A percentile compares a stretch with the other conserved stretches of the same genome.
Evolutionary conservation across 2,113 vertebrate species (phyloP).

Genomic region (Tyto alba): DNA sequence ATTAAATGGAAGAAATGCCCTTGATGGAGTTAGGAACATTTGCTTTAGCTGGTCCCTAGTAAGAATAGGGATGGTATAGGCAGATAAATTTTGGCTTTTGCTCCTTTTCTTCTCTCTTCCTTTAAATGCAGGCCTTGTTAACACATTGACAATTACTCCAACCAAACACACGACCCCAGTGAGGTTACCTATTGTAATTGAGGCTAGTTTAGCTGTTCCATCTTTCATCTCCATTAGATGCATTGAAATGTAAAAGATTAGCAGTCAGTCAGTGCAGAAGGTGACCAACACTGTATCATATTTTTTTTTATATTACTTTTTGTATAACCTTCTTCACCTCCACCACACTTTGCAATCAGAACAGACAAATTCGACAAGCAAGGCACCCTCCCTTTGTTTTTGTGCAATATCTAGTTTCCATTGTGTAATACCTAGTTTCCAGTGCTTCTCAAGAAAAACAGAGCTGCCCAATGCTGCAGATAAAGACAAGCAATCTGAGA

Average conservation of each 20-base stretch:
- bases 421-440: background rate
- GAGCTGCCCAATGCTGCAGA: background rate
- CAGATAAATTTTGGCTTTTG: background rate
- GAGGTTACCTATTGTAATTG: background rate
- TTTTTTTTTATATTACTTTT: background rate
- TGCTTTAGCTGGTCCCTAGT: background rate
- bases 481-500: background rate
- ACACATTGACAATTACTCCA: background rate
- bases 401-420: background rate
- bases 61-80: background rate
- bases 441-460: background rate
- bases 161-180: background rate
- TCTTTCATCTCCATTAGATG: conserved; percentile 18
- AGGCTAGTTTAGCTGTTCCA: background rate
- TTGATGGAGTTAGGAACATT: conserved; percentile 63
- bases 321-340: background rate
- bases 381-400: background rate
- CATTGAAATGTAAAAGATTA: conserved; percentile 22
- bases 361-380: background rate
- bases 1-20: conserved; percentile 70
- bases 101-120: background rate
- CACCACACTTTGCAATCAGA: background rate
- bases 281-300: background rate
- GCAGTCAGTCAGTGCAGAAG: background rate
- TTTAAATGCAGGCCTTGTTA: conserved; percentile 15